Evolutionary conservation across 2,797 vertebrate genomes (phyloP).

Genomic region (Coccyzus lansbergi): DNA sequence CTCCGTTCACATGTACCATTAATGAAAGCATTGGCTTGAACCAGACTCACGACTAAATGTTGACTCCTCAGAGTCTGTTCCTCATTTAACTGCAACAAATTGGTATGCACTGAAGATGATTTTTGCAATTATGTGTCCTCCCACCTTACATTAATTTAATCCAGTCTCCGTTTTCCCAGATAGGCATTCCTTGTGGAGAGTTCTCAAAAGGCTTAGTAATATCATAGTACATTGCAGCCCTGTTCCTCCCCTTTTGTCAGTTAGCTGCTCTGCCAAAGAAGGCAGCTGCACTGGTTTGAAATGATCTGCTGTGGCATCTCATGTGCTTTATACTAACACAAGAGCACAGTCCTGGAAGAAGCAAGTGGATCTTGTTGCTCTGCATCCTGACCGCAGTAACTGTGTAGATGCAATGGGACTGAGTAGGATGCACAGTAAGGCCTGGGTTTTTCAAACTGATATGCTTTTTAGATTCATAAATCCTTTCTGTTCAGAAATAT

Average conservation of each 20-base stretch:
- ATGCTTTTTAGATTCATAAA: neutral
- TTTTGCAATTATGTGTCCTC: neutral
- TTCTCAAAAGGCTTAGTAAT: neutral
- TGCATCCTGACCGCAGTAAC: neutral
- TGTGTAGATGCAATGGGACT: neutral
- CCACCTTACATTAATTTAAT: neutral
- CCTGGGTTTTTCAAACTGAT: neutral
- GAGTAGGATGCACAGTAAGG: neutral
- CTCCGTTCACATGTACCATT: neutral
- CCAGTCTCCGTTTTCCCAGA: neutral
- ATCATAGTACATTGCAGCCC: rapidly evolving
- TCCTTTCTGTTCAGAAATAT: neutral
- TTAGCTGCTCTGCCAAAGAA: neutral
- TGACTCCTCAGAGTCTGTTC: neutral
- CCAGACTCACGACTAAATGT: neutral
- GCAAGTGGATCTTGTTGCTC: neutral
- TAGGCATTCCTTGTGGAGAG: neutral
- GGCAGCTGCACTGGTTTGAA: neutral
- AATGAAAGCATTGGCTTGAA: constrained; percentile 6
- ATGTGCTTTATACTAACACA: neutral
- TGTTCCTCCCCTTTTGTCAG: neutral
- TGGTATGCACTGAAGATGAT: neutral
- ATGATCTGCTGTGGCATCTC: neutral
- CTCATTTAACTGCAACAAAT: neutral
- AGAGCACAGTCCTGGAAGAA: neutral